phyloP scores from a whole-genome alignment of 2,888 invertebrate species.

The Adela reaumurella region DNA sequence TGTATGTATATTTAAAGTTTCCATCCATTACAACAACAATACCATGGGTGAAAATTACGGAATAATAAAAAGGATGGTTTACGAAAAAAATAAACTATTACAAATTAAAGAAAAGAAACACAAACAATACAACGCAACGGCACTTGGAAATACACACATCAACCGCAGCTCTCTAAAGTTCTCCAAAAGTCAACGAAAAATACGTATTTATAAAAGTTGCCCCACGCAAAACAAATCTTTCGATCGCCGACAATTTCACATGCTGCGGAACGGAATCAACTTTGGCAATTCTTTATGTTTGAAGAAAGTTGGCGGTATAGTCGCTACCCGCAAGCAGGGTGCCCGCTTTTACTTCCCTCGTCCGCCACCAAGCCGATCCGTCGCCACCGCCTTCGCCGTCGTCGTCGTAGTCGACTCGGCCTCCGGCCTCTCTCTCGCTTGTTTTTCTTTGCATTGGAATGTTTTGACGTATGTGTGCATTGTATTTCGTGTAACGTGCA shows the following conservation, averaged over 20 bases:
- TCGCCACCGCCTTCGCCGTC: background rate
- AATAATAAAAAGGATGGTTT: too few species aligned
- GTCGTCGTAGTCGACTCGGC: too few species aligned
- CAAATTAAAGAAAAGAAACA: too few species aligned
- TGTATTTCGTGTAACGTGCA: background rate
- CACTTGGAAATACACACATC: too few species aligned
- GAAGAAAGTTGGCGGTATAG: constrained; percentile 16
- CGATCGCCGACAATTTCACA: constrained; percentile 17
- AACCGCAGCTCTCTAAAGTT: too few species aligned
- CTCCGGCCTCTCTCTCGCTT: too few species aligned
- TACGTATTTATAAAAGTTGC: constrained; percentile 7
- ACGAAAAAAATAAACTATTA: too few species aligned
- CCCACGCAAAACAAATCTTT: constrained; percentile 23
- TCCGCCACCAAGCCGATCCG: too few species aligned
- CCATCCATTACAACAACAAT: too few species aligned
- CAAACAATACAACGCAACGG: too few species aligned
- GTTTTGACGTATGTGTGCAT: constrained; percentile 18
- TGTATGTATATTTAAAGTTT: too few species aligned
- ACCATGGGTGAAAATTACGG: too few species aligned
- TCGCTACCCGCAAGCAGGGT: constrained; percentile 18
- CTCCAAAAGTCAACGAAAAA: background rate
- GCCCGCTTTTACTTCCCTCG: constrained; percentile 15
- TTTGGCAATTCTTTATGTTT: constrained; percentile 24
- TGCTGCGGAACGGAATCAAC: constrained; percentile 16
- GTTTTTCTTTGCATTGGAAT: constrained; percentile 18